Evolutionary conservation across 2,113 vertebrate species (phyloP), one percentile per base, ranked within the genome.

Genomic region (Sinocyclocheilus rhinocerous): DNA sequence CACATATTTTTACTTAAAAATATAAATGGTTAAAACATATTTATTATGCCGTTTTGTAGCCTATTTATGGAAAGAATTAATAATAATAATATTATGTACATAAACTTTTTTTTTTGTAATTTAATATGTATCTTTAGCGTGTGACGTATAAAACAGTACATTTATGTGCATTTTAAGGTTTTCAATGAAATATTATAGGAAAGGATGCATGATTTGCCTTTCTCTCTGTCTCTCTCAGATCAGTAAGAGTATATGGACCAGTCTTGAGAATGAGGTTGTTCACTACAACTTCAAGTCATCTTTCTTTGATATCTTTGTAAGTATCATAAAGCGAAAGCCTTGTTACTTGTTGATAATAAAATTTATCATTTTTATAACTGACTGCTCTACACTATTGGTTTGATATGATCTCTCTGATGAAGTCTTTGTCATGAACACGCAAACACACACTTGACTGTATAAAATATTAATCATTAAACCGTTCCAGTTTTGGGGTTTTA

Each of bases 291-390:
- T 97, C 78, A 93, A 92, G 76, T 94, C 93, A 2, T 99, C 98
- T 0, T 99, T 99, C 94, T 99, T 99, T 61, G 98, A 99, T 90
- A 99, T 99, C 85, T 96, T 97, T 92, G 98, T 99, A 94, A 98
- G 98, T 97, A 90, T 16, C 9, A 26, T 6, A 36, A 24, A 75
- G 33, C 20, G 4, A 20, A 67, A 13, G 18, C 8, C 33, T 77
- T 26, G 4, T 39, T 73, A 61, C 4, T 6, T n/a, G 24, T 13
- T 48, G 6, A 75, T 75, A 75, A 36, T 75, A 75, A 48, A 75
- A 48, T n/a, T n/a, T n/a, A n/a, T n/a, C n/a, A 11, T 29, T 76
- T 48, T 76, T 76, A 11, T 76, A 24, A 52, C n/a, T 29, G 29
- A 20, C 16, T 72, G n/a, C 3, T 5, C 36, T 26, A 15, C 42